phyloP scores from a whole-genome alignment of 1,140 invertebrate genomes.

The Frieseomelitta varia region DNA sequence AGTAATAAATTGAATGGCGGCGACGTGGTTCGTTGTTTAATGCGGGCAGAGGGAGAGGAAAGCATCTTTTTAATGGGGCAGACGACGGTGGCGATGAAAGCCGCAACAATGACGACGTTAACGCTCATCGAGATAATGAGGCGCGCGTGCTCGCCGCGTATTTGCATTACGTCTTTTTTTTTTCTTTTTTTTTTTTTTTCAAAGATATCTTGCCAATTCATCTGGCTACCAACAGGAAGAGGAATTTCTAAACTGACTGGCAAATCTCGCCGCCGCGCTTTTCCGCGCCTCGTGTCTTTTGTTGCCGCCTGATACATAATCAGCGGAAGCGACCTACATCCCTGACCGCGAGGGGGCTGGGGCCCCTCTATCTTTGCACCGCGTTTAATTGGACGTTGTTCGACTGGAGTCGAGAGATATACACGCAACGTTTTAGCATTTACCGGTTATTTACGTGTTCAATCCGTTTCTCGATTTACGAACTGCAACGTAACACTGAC shows the following conservation, averaged over 20 bases:
- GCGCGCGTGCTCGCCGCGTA: not conserved
- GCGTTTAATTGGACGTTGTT: not conserved
- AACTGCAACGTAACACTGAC: no score
- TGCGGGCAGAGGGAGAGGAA: no score
- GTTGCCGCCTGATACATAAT: constrained; percentile 26
- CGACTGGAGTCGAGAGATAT: not conserved
- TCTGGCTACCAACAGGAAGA: constrained; percentile 27
- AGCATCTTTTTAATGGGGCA: not conserved
- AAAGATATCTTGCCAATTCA: constrained; percentile 21
- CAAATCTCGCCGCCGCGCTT: constrained; percentile 1
- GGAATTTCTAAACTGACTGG: constrained; percentile 40
- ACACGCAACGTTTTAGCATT: no score
- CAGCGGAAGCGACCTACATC: constrained; percentile 55
- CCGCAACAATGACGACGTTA: not conserved
- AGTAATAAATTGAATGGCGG: constrained; percentile 43
- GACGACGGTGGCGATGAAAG: constrained; percentile 26
- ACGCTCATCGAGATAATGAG: constrained; percentile 8
- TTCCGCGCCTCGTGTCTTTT: constrained; percentile 16
- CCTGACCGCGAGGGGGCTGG: constrained; percentile 7
- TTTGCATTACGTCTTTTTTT: not conserved
- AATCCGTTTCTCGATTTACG: no score
- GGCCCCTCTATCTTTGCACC: not conserved
- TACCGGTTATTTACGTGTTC: no score
- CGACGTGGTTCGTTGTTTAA: constrained; percentile 26
- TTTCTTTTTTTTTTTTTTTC: not conserved